Percentiles rank a stretch among this genome's conserved stretches.
These are phyloP conservation scores for Pantherophis vulpinus DNA, from an alignment of 2,797 vertebrate species.

Conservation along the genomic window DNA sequence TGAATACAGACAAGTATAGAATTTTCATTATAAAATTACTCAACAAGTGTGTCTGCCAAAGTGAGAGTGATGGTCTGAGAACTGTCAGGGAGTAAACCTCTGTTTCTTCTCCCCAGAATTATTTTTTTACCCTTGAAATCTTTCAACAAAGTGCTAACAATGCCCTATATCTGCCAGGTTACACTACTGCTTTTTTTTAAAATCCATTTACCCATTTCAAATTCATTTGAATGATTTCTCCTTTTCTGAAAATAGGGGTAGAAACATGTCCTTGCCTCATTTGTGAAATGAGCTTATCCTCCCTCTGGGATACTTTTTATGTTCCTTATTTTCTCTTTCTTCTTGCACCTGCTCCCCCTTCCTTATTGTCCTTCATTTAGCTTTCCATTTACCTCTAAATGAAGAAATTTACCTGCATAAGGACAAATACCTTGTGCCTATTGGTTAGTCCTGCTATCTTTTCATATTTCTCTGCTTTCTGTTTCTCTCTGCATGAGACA, in stretches of 20 bases:
- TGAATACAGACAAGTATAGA: not conserved
- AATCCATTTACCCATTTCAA: not conserved
- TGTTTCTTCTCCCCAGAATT: not conserved
- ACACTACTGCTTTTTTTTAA: not conserved
- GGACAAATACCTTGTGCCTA: not conserved
- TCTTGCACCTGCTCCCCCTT: not conserved
- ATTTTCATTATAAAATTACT: not conserved
- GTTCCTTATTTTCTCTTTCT: not conserved
- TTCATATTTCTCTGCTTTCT: not conserved
- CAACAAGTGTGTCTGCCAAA: slow-evolving; percentile 39
- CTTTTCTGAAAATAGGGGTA: not conserved
- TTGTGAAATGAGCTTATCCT: not conserved
- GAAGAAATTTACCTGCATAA: not conserved
- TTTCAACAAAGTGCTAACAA: not conserved
- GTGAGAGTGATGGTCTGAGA: slow-evolving; percentile 13
- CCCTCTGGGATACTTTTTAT: not conserved
- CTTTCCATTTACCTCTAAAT: not conserved
- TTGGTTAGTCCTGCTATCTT: not conserved
- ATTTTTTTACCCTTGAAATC: not conserved
- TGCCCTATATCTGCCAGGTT: not conserved
- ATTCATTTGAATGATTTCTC: not conserved
- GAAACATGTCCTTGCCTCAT: too few relatives aligned
- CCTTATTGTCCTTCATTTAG: not conserved
- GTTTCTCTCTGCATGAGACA: not conserved
- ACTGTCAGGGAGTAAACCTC: too few relatives aligned